Evolutionary conservation across 2,797 vertebrate genomes (phyloP).

Genomic region (Sphenopsis melanotis): DNA sequence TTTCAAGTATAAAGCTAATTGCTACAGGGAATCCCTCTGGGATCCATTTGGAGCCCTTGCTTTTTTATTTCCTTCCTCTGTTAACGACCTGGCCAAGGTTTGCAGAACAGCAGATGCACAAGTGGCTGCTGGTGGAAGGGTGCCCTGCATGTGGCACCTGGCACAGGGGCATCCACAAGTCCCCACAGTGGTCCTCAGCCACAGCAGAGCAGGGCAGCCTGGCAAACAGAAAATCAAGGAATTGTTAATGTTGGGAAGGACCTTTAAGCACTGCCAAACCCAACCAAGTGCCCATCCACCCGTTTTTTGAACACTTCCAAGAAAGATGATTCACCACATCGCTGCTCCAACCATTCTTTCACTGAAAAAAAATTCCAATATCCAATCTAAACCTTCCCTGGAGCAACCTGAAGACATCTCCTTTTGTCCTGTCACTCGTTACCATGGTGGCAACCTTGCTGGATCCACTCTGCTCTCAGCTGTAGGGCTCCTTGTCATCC

Average conservation of each 20-base stretch:
- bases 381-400: neutral
- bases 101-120: slow-evolving; percentile 45
- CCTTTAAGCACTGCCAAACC: neutral
- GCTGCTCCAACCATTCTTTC: neutral
- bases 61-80: slow-evolving; percentile 50
- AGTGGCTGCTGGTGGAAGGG: neutral
- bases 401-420: neutral
- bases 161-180: neutral
- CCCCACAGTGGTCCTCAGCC: neutral
- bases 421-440: neutral
- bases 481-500: accelerated
- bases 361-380: neutral
- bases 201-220: neutral
- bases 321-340: neutral
- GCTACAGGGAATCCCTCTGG: slow-evolving; percentile 61
- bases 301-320: neutral
- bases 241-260: neutral
- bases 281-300: neutral
- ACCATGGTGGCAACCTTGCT: neutral
- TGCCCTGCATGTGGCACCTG: neutral
- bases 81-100: slow-evolving; percentile 58
- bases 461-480: neutral
- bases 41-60: slow-evolving; percentile 53
- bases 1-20: slow-evolving; percentile 64
- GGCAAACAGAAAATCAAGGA: neutral